Evolutionary conservation across 2,888 invertebrate genomes (phyloP), one percentile per base, ranked within the genome.

Genomic region (Trissoscelio sp.): DNA sequence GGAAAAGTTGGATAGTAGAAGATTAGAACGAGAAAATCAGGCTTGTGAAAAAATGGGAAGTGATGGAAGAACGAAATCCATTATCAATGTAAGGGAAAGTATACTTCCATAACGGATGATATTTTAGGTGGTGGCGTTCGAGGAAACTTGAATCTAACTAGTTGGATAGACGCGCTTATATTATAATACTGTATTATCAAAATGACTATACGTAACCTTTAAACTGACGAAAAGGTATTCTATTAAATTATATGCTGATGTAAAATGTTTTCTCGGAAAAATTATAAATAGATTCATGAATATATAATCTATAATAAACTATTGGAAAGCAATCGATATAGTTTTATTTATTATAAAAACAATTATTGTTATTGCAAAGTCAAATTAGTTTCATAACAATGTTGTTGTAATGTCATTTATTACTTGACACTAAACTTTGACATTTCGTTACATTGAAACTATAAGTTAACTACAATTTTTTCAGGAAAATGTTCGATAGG

Each of bases 91-190:
- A 48, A 58, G 48, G 11, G 24, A 34, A 48, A 58, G 24, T 57
- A 69, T 44, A 46, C 57, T 70, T 70, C 31, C 55, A 58, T 60
- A 72, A 60, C 60, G 39, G 51, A 37, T 28, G 51, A 53, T 60
- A 60, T 42, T 72, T 31, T 60, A 60, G 42, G n/a, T 31, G 51
- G 12, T 31, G 31, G 34, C 12, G 72, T 60, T 53, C 60, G 12
- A 51, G 42, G 28, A 60, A 60, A 57, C 72, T 74, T 57, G 62
- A 22, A 34, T 20, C 20, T 53, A 73, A 73, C 55, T 46, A 72
- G 31, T 69, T 69, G 55, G 67, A 69, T 55, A 16, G 31, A 22
- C 7, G 31, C 11, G 51, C 37, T 57, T 55, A 69, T 37, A 69
- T 55, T 55, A 55, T 55, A 57, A 57, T 57, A 44, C 20, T 44